phyloP scores from a whole-genome alignment of 2,113 vertebrate genomes.

The Notiomystis cincta region DNA sequence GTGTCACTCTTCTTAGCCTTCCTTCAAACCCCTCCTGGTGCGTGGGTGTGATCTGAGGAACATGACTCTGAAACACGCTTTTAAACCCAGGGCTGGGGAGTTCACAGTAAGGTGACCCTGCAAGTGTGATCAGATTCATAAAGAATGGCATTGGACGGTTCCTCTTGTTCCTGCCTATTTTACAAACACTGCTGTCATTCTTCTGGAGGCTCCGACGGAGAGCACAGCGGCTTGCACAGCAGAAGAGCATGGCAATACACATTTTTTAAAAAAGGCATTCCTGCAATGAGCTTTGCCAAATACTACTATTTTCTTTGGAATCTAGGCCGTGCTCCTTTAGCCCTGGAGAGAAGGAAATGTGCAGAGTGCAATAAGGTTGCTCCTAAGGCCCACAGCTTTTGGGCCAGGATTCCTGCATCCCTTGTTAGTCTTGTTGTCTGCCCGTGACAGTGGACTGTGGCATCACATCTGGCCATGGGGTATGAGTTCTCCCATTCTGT shows the following conservation, averaged over 20 bases:
- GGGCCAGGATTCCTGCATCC: background rate
- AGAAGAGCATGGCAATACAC: background rate
- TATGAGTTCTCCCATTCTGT: background rate
- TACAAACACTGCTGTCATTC: background rate
- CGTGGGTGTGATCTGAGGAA: background rate
- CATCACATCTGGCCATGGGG: background rate
- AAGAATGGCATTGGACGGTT: background rate
- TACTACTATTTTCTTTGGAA: background rate
- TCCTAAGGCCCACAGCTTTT: background rate
- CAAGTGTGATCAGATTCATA: background rate
- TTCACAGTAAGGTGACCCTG: background rate
- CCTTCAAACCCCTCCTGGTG: background rate
- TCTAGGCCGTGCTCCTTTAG: background rate
- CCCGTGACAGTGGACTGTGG: background rate
- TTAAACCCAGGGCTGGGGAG: background rate
- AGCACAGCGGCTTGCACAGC: background rate
- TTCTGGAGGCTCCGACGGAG: background rate
- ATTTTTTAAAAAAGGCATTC: background rate
- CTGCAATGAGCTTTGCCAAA: background rate
- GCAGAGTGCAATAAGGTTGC: fast-evolving
- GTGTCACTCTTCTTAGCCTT: background rate
- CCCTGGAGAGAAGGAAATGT: fast-evolving
- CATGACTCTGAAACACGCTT: background rate
- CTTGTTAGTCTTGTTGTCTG: no score
- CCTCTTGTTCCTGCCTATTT: background rate